Percentiles rank a stretch among this genome's conserved stretches.
Conservation (phyloP, 2,888 invertebrate genomes). For the Dasysyrphus albostriatus region DNA sequence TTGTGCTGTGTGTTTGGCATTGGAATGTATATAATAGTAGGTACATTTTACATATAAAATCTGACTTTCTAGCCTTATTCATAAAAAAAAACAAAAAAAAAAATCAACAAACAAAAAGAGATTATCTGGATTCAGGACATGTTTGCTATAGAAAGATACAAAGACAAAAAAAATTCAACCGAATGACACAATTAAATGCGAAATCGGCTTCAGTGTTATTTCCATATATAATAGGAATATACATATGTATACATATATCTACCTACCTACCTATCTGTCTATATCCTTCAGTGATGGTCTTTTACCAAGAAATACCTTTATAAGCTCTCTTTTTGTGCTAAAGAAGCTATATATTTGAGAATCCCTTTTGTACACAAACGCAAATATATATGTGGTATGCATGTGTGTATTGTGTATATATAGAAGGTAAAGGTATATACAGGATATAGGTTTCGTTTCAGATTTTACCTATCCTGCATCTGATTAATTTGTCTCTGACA, state of each 20-base stretch:
- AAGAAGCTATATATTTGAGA: conserved; percentile 7
- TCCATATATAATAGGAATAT: neutral
- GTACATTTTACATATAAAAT: conserved; percentile 5
- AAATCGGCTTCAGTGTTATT: conserved; percentile 54
- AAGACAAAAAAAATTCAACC: conserved; percentile 31
- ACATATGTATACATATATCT: neutral
- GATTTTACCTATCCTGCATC: conserved; percentile 47
- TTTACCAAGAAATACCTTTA: conserved; percentile 18
- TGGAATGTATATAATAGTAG: neutral
- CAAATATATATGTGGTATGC: neutral
- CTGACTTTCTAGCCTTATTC: conserved; percentile 59
- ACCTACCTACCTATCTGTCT: neutral
- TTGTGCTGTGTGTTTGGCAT: neutral
- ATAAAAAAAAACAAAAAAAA: conserved; percentile 19
- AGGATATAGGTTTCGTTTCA: conserved; percentile 33
- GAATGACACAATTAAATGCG: conserved; percentile 68
- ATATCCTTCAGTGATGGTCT: conserved; percentile 16
- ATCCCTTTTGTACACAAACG: conserved; percentile 34
- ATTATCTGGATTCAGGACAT: conserved; percentile 67
- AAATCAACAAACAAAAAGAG: conserved; percentile 38
- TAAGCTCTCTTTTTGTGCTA: conserved; percentile 48
- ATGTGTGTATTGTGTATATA: no score
- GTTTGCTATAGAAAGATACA: conserved; percentile 36
- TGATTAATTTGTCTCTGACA: conserved; percentile 60
- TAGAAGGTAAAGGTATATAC: no score